Conservation (phyloP, 2,797 vertebrate genomes). For the Rallus crepitans region DNA sequence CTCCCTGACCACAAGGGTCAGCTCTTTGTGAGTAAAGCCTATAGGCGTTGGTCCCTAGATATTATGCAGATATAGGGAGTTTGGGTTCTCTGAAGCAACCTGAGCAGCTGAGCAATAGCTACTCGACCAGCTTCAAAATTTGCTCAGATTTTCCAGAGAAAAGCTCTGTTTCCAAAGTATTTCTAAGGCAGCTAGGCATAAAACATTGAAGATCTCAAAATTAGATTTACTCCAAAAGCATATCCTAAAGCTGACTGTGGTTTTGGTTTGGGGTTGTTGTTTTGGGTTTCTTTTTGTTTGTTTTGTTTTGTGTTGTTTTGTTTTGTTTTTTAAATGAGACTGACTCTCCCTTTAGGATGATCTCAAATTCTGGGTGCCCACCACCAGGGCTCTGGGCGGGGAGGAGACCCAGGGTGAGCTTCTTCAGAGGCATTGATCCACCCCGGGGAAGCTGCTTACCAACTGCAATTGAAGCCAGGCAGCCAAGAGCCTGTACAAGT, state of each 20-base stretch:
- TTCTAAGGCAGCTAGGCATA: neutral
- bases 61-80: neutral
- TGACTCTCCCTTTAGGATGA: neutral
- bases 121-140: neutral
- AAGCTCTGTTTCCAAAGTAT: neutral
- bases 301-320: neutral
- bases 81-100: neutral
- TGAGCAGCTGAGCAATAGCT: neutral
- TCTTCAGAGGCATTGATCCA: neutral
- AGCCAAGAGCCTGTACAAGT: neutral
- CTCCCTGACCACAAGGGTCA: slow-evolving; percentile 11
- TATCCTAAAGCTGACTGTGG: neutral
- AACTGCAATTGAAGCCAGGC: neutral
- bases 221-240: neutral
- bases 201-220: neutral
- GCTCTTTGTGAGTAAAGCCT: slow-evolving; percentile 7
- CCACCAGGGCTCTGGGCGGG: neutral
- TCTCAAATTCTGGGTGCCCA: neutral
- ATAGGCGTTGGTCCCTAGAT: neutral
- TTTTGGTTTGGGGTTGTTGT: neutral
- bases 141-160: neutral
- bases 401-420: neutral
- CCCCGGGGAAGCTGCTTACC: neutral
- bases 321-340: neutral
- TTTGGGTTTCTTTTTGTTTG: neutral